These are phyloP conservation scores for Cervus canadensis DNA, from an alignment of 2,113 vertebrate genomes.

Conservation along the genomic window DNA sequence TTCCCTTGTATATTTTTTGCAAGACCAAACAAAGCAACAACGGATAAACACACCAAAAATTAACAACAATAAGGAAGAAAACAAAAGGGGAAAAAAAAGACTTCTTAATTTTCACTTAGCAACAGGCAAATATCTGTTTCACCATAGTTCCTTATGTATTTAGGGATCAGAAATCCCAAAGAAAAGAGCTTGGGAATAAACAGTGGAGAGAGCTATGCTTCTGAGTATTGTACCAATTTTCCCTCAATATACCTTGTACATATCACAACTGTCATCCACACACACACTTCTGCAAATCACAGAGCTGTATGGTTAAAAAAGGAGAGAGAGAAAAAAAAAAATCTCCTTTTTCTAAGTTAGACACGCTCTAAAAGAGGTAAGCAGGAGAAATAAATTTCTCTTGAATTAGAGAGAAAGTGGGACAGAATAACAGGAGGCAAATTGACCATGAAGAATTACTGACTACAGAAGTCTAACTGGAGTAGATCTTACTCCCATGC, in stretches of 20 bases:
- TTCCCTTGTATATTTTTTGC: background rate
- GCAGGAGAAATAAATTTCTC: background rate
- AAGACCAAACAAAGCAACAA: background rate
- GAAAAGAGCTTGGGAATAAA: too few species aligned
- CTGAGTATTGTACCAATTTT: background rate
- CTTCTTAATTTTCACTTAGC: background rate
- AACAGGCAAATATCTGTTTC: background rate
- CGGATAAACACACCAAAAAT: background rate
- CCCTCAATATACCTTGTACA: background rate
- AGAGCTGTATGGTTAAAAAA: background rate
- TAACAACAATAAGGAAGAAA: background rate
- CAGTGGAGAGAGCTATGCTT: background rate
- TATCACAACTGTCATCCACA: background rate
- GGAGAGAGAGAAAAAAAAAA: background rate
- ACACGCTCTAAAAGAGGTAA: background rate
- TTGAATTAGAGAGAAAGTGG: background rate
- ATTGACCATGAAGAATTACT: background rate
- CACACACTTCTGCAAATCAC: background rate
- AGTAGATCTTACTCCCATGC: accelerated
- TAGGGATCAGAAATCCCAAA: background rate
- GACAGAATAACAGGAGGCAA: background rate
- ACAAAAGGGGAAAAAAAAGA: background rate
- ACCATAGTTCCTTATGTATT: background rate
- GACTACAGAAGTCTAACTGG: background rate
- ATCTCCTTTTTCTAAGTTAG: background rate